Evolutionary conservation across 2,797 vertebrate species (phyloP).

Genomic region (Paguma larvata): DNA sequence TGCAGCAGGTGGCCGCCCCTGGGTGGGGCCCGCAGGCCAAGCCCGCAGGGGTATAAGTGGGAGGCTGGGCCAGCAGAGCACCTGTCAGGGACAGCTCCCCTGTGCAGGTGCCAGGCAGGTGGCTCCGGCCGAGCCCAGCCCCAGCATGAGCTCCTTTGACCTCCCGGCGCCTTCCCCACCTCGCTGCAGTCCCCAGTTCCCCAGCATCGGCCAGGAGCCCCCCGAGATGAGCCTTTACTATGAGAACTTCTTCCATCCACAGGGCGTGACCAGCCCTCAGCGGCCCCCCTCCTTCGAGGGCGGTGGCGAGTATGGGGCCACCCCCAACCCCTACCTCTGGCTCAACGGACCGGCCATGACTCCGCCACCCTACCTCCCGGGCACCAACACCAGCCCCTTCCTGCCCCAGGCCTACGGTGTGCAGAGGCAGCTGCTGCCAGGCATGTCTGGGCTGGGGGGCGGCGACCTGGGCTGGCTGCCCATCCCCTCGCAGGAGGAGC

Average conservation of each 20-base stretch:
- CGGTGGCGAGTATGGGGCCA: constrained; percentile 92
- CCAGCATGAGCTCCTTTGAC: constrained; percentile 93
- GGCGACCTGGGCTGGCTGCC: constrained; percentile 95
- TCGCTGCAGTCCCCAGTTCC: constrained; percentile 95
- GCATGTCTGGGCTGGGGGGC: constrained; percentile 89
- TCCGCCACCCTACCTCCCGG: constrained; percentile 90
- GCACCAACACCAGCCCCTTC: constrained; percentile 90
- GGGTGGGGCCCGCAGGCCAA: constrained; percentile 84
- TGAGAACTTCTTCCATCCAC: constrained; percentile 95
- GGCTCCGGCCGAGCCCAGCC: constrained; percentile 21
- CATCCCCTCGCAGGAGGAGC: constrained; percentile 95
- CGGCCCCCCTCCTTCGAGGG: constrained; percentile 94
- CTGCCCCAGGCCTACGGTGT: constrained; percentile 94
- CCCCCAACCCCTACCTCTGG: constrained; percentile 95
- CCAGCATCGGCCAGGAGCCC: constrained; percentile 93
- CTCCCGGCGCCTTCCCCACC: constrained; percentile 94
- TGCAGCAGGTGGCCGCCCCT: constrained; percentile 89
- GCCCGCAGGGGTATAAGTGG: constrained; percentile 86
- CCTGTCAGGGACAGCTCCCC: constrained; percentile 89
- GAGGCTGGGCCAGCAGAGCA: constrained; percentile 82
- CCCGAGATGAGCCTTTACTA: constrained; percentile 96
- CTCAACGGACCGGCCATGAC: constrained; percentile 89
- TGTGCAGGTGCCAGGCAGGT: constrained; percentile 85
- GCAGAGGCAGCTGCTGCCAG: constrained; percentile 96
- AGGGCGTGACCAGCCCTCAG: constrained; percentile 96